Conservation (phyloP, 2,113 vertebrate species). For the Antennarius striatus region DNA sequence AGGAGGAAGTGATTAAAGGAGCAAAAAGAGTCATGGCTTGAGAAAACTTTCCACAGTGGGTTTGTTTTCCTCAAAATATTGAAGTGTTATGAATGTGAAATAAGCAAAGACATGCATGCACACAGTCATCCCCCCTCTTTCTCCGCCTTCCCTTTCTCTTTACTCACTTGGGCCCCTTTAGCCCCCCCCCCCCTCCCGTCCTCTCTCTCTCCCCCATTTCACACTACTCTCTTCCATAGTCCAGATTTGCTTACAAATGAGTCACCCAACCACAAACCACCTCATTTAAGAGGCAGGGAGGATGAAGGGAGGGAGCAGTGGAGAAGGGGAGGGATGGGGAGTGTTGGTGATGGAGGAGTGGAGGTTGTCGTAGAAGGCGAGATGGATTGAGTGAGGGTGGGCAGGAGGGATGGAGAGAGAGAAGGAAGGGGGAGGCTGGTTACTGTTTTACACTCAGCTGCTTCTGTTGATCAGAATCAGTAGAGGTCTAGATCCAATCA, state of each 20-base stretch:
- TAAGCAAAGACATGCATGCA: conserved; percentile 30
- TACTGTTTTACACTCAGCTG: conserved; percentile 60
- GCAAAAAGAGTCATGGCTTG: conserved; percentile 11
- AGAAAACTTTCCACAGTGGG: conserved; percentile 14
- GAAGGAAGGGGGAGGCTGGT: conserved; percentile 23
- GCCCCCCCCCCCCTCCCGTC: not conserved
- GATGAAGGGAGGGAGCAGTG: not conserved
- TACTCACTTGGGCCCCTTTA: conserved; percentile 31
- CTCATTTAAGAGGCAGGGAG: conserved; percentile 39
- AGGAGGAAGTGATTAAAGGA: not conserved
- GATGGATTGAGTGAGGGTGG: conserved; percentile 56
- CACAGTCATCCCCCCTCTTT: conserved; percentile 15
- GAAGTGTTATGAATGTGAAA: conserved; percentile 37
- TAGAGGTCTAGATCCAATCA: conserved; percentile 72
- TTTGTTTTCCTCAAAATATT: conserved; percentile 27
- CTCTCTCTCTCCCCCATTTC: conserved; percentile 1
- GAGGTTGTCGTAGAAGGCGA: conserved; percentile 21
- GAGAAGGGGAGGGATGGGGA: not conserved
- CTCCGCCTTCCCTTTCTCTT: not conserved
- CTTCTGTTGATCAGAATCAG: conserved; percentile 68
- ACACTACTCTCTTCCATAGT: conserved; percentile 25
- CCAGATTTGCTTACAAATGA: conserved; percentile 66
- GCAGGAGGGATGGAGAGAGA: conserved; percentile 10
- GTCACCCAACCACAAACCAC: conserved; percentile 61
- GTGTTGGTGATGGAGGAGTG: not conserved